Evolutionary conservation across 2,888 invertebrate species (phyloP).

Genomic region (Sipha maydis): DNA sequence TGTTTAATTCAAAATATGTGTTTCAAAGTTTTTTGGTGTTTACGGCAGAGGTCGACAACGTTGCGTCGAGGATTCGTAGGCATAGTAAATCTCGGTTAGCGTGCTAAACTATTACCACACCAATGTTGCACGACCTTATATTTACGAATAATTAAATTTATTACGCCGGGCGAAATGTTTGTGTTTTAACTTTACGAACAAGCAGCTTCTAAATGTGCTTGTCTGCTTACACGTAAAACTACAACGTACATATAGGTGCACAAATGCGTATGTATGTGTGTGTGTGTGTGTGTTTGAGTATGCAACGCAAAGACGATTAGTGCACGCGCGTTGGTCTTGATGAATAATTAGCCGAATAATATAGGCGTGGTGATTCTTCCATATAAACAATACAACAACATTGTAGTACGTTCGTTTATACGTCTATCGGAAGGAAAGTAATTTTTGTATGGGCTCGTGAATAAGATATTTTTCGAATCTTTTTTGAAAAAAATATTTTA

Average conservation of each 20-base stretch:
- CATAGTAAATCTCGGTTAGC: slow-evolving; percentile 20
- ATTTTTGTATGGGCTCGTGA: too few species aligned
- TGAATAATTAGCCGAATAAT: not conserved
- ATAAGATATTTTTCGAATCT: too few species aligned
- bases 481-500: too few species aligned
- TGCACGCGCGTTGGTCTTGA: not conserved
- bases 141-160: slow-evolving; percentile 24
- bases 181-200: slow-evolving; percentile 6
- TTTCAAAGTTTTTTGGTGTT: not conserved
- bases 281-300: not conserved
- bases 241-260: too few species aligned
- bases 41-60: not conserved
- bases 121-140: not conserved
- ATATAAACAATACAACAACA: not conserved
- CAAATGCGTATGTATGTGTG: not conserved
- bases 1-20: slow-evolving; percentile 26
- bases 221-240: not conserved
- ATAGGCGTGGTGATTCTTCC: not conserved
- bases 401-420: too few species aligned
- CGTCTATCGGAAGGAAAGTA: too few species aligned
- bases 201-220: not conserved
- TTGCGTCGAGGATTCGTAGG: not conserved
- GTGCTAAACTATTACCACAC: not conserved
- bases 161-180: not conserved
- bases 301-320: not conserved